These are phyloP conservation scores for Cryptoprocta ferox DNA, from an alignment of 2,797 vertebrate genomes.

Conservation along the genomic window DNA sequence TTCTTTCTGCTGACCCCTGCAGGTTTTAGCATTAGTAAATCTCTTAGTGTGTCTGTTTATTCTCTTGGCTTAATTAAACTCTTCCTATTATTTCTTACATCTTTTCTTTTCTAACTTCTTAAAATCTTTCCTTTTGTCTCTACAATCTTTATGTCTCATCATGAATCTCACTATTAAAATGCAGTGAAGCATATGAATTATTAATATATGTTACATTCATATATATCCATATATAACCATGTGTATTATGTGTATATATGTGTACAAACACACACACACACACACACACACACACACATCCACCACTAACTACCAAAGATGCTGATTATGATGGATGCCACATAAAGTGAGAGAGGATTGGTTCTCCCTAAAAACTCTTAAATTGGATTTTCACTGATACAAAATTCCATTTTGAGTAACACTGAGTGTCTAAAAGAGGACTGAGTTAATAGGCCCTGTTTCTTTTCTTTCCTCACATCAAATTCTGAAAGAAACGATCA, in stretches of 20 bases:
- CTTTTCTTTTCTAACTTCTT: background rate
- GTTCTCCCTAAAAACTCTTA: background rate
- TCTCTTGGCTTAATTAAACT: slow-evolving; percentile 29
- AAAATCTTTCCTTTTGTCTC: background rate
- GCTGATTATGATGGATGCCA: background rate
- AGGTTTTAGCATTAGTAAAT: slow-evolving; percentile 44
- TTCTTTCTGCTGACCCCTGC: slow-evolving; percentile 47
- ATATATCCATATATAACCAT: too few species aligned
- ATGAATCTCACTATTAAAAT: background rate
- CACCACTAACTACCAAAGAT: background rate
- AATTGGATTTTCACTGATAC: background rate
- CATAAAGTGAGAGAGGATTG: background rate
- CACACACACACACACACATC: background rate
- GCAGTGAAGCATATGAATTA: background rate
- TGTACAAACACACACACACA: too few species aligned
- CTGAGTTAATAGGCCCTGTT: background rate
- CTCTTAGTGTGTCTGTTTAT: background rate
- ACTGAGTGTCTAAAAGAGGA: background rate
- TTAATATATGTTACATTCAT: background rate
- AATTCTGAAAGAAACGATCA: background rate
- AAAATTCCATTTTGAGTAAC: background rate
- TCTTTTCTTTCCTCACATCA: background rate
- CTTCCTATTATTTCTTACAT: background rate
- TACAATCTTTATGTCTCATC: background rate
- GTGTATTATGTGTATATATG: too few species aligned